Percentiles rank a stretch among this genome's conserved stretches.
Evolutionary conservation across 2,888 invertebrate genomes (phyloP).

Genomic region (Seira sanloemensis): DNA sequence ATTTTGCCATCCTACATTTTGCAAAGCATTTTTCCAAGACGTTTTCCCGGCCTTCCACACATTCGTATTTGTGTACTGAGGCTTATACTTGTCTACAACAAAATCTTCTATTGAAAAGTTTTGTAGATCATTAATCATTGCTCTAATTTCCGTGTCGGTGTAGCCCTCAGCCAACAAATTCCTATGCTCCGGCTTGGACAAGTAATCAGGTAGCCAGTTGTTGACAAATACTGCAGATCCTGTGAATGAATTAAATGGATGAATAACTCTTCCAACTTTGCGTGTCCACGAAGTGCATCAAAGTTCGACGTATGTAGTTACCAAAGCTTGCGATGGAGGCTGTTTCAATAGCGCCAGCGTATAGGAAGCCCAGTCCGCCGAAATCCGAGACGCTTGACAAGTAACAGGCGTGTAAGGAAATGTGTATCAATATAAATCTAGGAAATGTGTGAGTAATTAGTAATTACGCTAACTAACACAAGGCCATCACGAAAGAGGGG

Average conservation of each 20-base stretch:
- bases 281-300: not conserved
- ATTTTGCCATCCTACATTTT: too few species aligned
- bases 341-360: not conserved
- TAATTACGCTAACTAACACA: slow-evolving; percentile 15
- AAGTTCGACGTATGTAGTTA: too few species aligned
- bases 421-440: not conserved
- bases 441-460: not conserved
- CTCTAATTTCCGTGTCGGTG: not conserved
- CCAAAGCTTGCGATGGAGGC: not conserved
- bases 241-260: not conserved
- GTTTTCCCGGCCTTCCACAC: too few species aligned
- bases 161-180: not conserved
- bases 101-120: too few species aligned
- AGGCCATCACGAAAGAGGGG: slow-evolving; percentile 40
- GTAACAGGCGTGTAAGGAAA: not conserved
- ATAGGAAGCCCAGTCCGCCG: not conserved
- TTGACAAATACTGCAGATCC: not conserved
- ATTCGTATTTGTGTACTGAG: too few species aligned
- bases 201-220: not conserved
- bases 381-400: slow-evolving; percentile 1
- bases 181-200: not conserved
- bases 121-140: too few species aligned
- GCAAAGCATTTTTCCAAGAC: too few species aligned
- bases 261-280: not conserved
- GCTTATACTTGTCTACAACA: too few species aligned